Percentiles rank a stretch among this genome's conserved stretches.
Conservation (phyloP, 1,140 invertebrate species). For the Linepithema humile region DNA sequence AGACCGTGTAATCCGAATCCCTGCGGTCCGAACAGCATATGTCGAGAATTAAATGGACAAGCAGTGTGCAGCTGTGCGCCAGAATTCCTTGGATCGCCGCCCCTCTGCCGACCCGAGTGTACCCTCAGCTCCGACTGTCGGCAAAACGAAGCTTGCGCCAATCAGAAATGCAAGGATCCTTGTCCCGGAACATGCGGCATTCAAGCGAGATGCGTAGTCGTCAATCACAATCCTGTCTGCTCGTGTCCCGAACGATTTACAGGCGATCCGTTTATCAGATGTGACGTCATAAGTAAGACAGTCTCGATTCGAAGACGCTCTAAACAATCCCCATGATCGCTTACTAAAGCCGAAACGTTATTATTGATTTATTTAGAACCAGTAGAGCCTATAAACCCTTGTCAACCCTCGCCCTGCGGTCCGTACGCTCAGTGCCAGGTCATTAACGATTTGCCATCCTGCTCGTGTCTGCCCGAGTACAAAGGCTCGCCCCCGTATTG, state of each 20-base stretch:
- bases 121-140: constrained; percentile 88
- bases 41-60: constrained; percentile 88
- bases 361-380: constrained; percentile 22
- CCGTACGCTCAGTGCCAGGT: constrained; percentile 87
- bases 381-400: constrained; percentile 72
- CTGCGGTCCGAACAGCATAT: constrained; percentile 90
- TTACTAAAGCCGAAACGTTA: constrained; percentile 7
- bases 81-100: constrained; percentile 90
- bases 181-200: constrained; percentile 90
- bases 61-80: constrained; percentile 90
- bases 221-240: constrained; percentile 89
- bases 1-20: constrained; percentile 90
- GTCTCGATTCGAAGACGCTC: background rate
- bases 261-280: constrained; percentile 87
- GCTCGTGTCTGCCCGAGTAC: constrained; percentile 88
- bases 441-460: constrained; percentile 78
- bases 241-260: constrained; percentile 86
- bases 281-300: constrained; percentile 77
- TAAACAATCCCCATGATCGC: background rate
- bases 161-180: constrained; percentile 90
- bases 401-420: constrained; percentile 88
- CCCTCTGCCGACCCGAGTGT: constrained; percentile 89
- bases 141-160: constrained; percentile 88
- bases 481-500: constrained; percentile 88
- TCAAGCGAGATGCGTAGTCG: constrained; percentile 87